A percentile compares a stretch with the other conserved stretches of the same genome.
Conservation (phyloP, 37 sponge, comb jelly and placozoan species). For the Beroe ovata region DNA sequence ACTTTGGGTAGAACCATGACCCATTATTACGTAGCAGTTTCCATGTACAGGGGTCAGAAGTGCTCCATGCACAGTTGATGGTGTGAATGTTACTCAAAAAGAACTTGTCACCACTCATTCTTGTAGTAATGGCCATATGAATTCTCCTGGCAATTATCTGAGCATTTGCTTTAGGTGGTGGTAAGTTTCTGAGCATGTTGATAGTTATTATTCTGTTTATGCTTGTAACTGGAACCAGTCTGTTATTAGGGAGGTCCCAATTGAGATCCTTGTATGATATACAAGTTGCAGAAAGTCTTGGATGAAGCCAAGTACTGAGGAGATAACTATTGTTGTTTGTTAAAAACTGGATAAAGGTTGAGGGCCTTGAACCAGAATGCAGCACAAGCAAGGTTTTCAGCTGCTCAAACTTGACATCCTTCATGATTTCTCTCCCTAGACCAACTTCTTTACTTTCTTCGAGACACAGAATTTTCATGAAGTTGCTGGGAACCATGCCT, state of each 20-base stretch:
- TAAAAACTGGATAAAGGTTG: neutral
- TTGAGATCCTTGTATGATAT: conserved; percentile 57
- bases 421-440: neutral
- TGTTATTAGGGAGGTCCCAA: conserved; percentile 22
- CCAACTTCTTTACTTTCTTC: neutral
- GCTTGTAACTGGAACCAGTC: conserved; percentile 24
- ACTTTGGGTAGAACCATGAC: conserved; percentile 30
- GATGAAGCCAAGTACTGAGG: conserved; percentile 62
- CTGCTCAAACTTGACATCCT: conserved; percentile 42
- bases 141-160: conserved; percentile 33
- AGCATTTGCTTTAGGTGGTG: conserved; percentile 60
- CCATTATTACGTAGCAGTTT: conserved; percentile 7
- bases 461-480: neutral
- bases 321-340: conserved; percentile 11
- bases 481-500: conserved; percentile 52
- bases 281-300: conserved; percentile 44
- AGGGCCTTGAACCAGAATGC: conserved; percentile 35
- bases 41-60: conserved; percentile 34
- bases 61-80: conserved; percentile 21
- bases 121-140: conserved; percentile 40
- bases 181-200: conserved; percentile 27
- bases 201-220: conserved; percentile 50
- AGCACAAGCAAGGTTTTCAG: neutral
- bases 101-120: neutral
- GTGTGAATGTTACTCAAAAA: conserved; percentile 48